Evolutionary conservation across 2,888 invertebrate species (phyloP).

Genomic region (Dicranocentrus wangi): DNA sequence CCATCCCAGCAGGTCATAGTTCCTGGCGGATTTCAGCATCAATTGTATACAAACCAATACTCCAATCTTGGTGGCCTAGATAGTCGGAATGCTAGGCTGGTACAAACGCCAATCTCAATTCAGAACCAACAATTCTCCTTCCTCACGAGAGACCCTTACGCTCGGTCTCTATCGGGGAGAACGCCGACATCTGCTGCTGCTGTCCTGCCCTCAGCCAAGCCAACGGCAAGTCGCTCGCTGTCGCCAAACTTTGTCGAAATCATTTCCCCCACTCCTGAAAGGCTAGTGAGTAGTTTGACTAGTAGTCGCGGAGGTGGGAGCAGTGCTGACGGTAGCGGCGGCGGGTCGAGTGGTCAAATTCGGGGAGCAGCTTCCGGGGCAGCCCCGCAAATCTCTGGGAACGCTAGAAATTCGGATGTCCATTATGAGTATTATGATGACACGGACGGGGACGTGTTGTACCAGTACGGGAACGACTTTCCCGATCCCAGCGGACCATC

Average conservation of each 20-base stretch:
- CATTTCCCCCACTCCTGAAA: slow-evolving; percentile 41
- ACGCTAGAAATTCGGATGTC: slow-evolving; percentile 57
- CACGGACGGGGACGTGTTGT: slow-evolving; percentile 65
- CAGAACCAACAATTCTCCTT: slow-evolving; percentile 61
- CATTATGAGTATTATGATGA: slow-evolving; percentile 72
- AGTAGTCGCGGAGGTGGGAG: slow-evolving; percentile 1
- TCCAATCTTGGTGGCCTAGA: slow-evolving; percentile 28
- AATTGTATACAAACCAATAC: slow-evolving; percentile 59
- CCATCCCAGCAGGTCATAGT: slow-evolving; percentile 71
- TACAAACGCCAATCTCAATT: slow-evolving; percentile 51
- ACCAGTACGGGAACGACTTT: slow-evolving; percentile 69
- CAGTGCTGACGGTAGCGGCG: slow-evolving; percentile 25
- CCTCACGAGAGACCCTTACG: slow-evolving; percentile 51
- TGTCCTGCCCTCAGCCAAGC: slow-evolving; percentile 47
- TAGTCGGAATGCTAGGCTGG: slow-evolving; percentile 24
- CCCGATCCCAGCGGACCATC: slow-evolving; percentile 37
- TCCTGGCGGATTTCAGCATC: slow-evolving; percentile 70
- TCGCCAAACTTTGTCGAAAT: slow-evolving; percentile 74
- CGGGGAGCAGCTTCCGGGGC: slow-evolving; percentile 12
- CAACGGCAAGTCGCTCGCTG: slow-evolving; percentile 62
- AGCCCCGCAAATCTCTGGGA: slow-evolving; percentile 13
- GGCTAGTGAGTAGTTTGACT: slow-evolving; percentile 41
- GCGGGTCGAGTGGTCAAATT: slow-evolving; percentile 31
- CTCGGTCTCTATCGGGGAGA: slow-evolving; percentile 32
- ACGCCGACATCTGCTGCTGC: slow-evolving; percentile 51